Percentiles rank a stretch among this genome's conserved stretches.
Evolutionary conservation across 2,797 vertebrate genomes (phyloP).

Genomic region (Phaenicophaeus curvirostris): DNA sequence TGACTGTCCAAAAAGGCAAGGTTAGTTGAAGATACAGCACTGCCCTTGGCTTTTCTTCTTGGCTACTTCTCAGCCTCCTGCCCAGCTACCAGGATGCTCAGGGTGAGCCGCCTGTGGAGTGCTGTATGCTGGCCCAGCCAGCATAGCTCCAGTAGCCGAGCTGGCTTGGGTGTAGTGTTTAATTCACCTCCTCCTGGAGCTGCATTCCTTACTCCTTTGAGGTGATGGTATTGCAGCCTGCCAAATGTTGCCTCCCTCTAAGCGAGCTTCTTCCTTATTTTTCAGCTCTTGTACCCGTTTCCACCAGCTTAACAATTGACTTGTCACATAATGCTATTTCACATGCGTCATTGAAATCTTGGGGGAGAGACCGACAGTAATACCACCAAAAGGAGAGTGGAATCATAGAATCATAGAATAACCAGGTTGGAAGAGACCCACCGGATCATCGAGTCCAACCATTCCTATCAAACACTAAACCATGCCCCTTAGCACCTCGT

Average conservation of each 20-base stretch:
- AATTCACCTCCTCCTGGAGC: neutral
- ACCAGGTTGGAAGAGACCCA: too few relatives aligned
- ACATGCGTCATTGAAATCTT: neutral
- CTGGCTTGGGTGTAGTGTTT: neutral
- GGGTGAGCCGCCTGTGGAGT: neutral
- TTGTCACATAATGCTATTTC: neutral
- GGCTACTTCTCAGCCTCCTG: neutral
- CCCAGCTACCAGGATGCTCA: neutral
- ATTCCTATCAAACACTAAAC: too few relatives aligned
- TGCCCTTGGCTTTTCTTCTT: neutral
- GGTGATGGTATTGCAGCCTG: neutral
- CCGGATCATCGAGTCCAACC: too few relatives aligned
- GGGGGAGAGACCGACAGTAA: neutral
- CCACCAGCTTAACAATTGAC: neutral
- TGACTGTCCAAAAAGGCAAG: neutral
- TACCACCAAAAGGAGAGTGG: neutral
- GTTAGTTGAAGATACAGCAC: neutral
- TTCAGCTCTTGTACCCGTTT: neutral
- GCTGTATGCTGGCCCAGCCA: neutral
- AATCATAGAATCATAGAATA: too few relatives aligned
- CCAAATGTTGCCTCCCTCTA: neutral
- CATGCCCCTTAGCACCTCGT: too few relatives aligned
- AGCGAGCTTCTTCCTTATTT: neutral
- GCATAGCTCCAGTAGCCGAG: neutral
- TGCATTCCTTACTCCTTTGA: neutral